Percentiles rank a stretch among this genome's conserved stretches.
phyloP scores from a whole-genome alignment of 2,888 invertebrate genomes.

The Dascillus cervinus region DNA sequence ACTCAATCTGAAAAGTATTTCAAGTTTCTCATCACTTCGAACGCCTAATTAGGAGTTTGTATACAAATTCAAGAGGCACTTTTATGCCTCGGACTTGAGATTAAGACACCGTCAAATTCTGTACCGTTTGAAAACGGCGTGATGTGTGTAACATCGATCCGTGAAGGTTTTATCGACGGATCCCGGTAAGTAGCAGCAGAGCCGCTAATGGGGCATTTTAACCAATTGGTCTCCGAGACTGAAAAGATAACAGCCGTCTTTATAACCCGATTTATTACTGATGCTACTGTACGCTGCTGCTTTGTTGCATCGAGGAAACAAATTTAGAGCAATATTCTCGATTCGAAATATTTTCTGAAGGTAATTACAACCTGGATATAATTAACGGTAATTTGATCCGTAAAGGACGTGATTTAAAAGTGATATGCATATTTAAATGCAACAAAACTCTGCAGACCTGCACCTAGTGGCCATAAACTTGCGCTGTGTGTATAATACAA shows the following conservation, averaged over 20 bases:
- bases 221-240: constrained; percentile 27
- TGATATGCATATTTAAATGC: constrained; percentile 20
- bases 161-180: too few species aligned
- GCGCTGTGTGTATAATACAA: constrained; percentile 19
- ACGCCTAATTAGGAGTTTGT: constrained; percentile 29
- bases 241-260: constrained; percentile 24
- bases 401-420: constrained; percentile 19
- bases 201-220: constrained; percentile 26
- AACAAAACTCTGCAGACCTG: constrained; percentile 24
- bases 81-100: too few species aligned
- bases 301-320: constrained; percentile 17
- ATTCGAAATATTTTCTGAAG: too few species aligned
- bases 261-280: constrained; percentile 23
- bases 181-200: constrained; percentile 19
- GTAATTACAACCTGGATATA: too few species aligned
- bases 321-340: constrained; percentile 14
- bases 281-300: constrained; percentile 24
- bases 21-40: constrained; percentile 12
- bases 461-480: constrained; percentile 23
- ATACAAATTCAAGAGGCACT: constrained; percentile 27
- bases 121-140: too few species aligned
- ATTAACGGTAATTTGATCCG: too few species aligned
- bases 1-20: constrained; percentile 34
- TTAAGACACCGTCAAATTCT: too few species aligned
- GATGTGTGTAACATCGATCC: too few species aligned